Evolutionary conservation across 2,888 invertebrate genomes (phyloP).

Genomic region (Phortica magna): DNA sequence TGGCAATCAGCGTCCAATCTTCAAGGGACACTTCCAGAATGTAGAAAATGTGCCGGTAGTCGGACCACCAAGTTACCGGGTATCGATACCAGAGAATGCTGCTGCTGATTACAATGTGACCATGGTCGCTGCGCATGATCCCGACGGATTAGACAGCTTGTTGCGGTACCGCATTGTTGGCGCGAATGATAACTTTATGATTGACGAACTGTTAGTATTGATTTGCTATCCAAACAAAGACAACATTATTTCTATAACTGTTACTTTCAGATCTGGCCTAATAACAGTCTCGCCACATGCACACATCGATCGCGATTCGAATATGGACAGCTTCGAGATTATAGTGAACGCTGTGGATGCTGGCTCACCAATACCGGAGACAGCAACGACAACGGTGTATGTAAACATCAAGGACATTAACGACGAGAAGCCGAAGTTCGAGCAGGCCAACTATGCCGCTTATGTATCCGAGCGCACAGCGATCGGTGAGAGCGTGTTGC

Average conservation of each 20-base stretch:
- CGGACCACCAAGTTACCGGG: conserved; percentile 85
- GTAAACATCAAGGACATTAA: conserved; percentile 87
- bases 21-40: conserved; percentile 85
- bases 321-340: conserved; percentile 84
- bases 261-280: conserved; percentile 81
- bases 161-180: conserved; percentile 86
- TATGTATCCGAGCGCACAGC: conserved; percentile 86
- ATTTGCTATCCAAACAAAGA: background rate
- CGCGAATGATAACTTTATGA: conserved; percentile 87
- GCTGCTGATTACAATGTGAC: conserved; percentile 84
- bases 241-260: background rate
- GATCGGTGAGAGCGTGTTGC: conserved; percentile 82
- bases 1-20: conserved; percentile 89
- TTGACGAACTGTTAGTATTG: conserved; percentile 83
- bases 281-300: conserved; percentile 87
- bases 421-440: conserved; percentile 89
- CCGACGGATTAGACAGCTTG: conserved; percentile 86
- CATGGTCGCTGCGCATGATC: conserved; percentile 86
- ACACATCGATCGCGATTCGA: conserved; percentile 84
- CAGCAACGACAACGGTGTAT: conserved; percentile 86
- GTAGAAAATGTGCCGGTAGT: conserved; percentile 80
- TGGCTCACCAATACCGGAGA: conserved; percentile 86
- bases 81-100: conserved; percentile 85
- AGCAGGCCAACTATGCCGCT: conserved; percentile 81
- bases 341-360: conserved; percentile 87